Percentiles rank a stretch among this genome's conserved stretches.
Evolutionary conservation across 1,140 invertebrate genomes (phyloP).

Genomic region (Sarcophaga peregrina): DNA sequence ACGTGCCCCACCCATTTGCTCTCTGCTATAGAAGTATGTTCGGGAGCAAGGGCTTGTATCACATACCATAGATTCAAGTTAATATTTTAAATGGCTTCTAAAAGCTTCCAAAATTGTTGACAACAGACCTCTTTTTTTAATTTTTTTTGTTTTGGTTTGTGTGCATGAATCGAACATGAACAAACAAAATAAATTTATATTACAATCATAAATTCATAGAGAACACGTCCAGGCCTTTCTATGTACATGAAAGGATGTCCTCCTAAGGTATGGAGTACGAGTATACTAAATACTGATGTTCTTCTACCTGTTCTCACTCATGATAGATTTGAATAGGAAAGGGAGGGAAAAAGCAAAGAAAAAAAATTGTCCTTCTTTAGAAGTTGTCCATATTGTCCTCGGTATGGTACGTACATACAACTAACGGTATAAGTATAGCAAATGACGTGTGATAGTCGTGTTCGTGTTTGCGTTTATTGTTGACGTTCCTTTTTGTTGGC

Average conservation of each 20-base stretch:
- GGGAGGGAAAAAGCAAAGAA: background rate
- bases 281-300: background rate
- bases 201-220: slow-evolving; percentile 31
- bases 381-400: background rate
- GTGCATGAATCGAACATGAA: slow-evolving; percentile 7
- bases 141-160: background rate
- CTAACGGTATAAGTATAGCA: no score
- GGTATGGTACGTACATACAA: no score
- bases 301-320: background rate
- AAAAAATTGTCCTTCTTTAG: background rate
- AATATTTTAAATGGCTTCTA: slow-evolving; percentile 11
- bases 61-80: background rate
- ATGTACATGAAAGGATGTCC: background rate
- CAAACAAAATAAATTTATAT: slow-evolving; percentile 41
- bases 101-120: slow-evolving; percentile 14
- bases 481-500: no score
- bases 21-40: no score
- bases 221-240: background rate
- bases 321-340: background rate
- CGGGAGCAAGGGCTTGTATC: no score
- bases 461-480: no score
- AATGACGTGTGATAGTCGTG: no score
- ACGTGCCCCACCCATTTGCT: no score
- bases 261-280: background rate
- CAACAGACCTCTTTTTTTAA: background rate